Evolutionary conservation across 1,140 invertebrate species (phyloP).

Genomic region (Aphis gossypii): DNA sequence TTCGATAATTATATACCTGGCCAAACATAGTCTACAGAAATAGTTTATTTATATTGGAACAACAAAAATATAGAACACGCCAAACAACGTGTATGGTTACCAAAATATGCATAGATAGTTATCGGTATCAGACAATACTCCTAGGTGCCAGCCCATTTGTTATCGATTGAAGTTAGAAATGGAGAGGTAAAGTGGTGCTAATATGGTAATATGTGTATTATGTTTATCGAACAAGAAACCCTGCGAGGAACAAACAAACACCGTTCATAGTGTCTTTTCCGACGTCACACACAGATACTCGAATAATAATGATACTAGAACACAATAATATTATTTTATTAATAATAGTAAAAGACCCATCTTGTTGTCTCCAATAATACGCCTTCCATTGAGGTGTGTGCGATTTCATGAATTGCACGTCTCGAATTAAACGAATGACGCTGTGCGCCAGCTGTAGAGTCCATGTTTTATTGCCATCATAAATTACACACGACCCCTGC

Average conservation of each 20-base stretch:
- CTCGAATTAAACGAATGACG: neutral
- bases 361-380: neutral
- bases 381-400: neutral
- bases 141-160: no score
- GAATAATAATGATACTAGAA: neutral
- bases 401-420: neutral
- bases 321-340: neutral
- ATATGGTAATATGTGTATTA: neutral
- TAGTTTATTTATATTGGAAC: no score
- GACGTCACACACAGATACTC: neutral
- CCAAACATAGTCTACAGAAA: no score
- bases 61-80: no score
- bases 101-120: no score
- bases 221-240: neutral
- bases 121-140: neutral
- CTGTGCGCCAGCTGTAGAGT: neutral
- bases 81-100: no score
- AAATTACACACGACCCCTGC: slow-evolving; percentile 1
- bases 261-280: neutral
- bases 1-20: no score
- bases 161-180: neutral
- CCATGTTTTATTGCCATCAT: slow-evolving; percentile 29
- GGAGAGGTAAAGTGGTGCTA: neutral
- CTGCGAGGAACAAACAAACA: neutral
- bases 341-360: neutral